Percentiles rank a stretch among this genome's conserved stretches.
phyloP scores from a whole-genome alignment of 2,113 vertebrate genomes.

The Empidonax traillii region DNA sequence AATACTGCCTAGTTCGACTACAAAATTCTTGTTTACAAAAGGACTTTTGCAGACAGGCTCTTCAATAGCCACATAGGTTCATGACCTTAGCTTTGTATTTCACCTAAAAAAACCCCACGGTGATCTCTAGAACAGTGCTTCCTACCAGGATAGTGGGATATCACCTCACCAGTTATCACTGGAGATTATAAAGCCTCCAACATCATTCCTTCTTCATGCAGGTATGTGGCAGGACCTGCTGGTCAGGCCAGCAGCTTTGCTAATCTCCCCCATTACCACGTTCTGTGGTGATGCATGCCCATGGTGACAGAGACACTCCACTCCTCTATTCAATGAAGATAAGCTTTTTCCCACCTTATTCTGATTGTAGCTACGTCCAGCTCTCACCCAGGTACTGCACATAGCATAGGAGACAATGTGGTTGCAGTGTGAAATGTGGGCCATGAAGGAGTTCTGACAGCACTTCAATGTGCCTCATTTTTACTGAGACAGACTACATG shows the following conservation, averaged over 20 bases:
- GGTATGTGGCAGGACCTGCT: background rate
- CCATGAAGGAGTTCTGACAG: background rate
- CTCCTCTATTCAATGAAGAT: too few relatives aligned
- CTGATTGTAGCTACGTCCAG: background rate
- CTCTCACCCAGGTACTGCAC: background rate
- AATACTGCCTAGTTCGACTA: background rate
- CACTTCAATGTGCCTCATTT: background rate
- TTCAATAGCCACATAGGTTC: background rate
- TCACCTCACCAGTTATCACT: background rate
- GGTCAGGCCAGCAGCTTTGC: background rate
- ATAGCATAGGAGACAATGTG: fast-evolving
- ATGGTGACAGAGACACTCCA: background rate
- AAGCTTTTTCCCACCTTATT: background rate
- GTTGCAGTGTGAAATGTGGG: background rate
- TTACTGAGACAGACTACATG: background rate
- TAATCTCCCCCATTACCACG: background rate
- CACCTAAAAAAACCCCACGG: background rate
- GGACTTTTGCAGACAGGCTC: background rate
- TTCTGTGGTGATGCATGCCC: background rate
- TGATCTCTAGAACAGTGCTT: background rate
- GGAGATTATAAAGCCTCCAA: background rate
- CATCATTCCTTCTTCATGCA: background rate
- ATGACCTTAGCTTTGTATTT: background rate
- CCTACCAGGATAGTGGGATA: background rate
- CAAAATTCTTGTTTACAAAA: background rate